A percentile compares a stretch with the other conserved stretches of the same genome.
Evolutionary conservation across 2,888 invertebrate genomes (phyloP).

Genomic region (Ectemnius lituratus): DNA sequence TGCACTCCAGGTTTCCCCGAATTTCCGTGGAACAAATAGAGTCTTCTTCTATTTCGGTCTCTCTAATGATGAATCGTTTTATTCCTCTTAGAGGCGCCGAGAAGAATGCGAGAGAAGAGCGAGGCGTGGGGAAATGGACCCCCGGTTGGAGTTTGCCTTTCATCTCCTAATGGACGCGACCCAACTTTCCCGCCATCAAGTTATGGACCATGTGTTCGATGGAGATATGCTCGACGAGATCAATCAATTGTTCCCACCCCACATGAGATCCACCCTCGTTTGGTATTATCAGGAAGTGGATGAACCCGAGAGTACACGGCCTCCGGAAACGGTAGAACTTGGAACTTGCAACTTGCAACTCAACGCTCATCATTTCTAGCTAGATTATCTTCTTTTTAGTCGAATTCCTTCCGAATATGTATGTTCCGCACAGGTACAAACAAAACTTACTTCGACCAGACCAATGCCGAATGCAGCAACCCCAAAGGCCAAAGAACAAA

Average conservation of each 20-base stretch:
- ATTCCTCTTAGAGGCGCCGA: slow-evolving; percentile 81
- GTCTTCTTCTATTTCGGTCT: not conserved
- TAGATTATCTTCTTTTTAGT: too few species aligned
- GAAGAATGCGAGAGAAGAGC: slow-evolving; percentile 96
- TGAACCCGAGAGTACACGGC: slow-evolving; percentile 80
- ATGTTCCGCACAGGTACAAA: slow-evolving; percentile 48
- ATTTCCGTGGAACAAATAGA: not conserved
- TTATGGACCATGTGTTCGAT: slow-evolving; percentile 94
- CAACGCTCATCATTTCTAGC: too few species aligned
- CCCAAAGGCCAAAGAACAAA: slow-evolving; percentile 77
- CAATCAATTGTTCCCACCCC: slow-evolving; percentile 90
- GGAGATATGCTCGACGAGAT: slow-evolving; percentile 95
- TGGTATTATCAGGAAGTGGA: slow-evolving; percentile 95
- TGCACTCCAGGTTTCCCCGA: slow-evolving; percentile 70
- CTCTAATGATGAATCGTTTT: not conserved
- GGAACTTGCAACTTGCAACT: too few species aligned
- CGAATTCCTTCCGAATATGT: too few species aligned
- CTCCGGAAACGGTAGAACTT: slow-evolving; percentile 74
- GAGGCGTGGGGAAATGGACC: slow-evolving; percentile 94
- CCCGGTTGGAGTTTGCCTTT: slow-evolving; percentile 93
- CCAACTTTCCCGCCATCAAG: slow-evolving; percentile 88
- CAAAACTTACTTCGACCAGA: slow-evolving; percentile 64
- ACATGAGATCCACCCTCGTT: slow-evolving; percentile 90
- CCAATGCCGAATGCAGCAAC: slow-evolving; percentile 60
- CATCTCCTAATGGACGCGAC: slow-evolving; percentile 92